Evolutionary conservation across 2,888 invertebrate genomes (phyloP).

Genomic region (Cheiracanthium punctorium): DNA sequence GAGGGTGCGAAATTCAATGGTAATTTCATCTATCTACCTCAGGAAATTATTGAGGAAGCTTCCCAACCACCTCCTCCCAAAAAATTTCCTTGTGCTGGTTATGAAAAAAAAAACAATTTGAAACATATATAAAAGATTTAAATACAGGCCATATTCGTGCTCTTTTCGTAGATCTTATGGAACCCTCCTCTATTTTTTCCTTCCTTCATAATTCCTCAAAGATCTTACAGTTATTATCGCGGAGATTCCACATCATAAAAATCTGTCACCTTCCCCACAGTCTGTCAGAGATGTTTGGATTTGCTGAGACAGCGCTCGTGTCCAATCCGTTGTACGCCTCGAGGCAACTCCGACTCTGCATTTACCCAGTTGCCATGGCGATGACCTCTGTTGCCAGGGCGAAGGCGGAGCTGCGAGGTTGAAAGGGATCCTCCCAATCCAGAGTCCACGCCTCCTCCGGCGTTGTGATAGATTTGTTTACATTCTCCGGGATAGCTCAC

Average conservation of each 20-base stretch:
- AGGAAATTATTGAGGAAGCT: too few relatives aligned
- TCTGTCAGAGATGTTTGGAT: neutral
- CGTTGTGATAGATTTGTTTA: conserved; percentile 50
- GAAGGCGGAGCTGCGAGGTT: conserved; percentile 9
- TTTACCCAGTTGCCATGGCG: conserved; percentile 39
- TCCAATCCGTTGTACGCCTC: neutral
- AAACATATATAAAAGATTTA: too few relatives aligned
- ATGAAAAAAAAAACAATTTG: too few relatives aligned
- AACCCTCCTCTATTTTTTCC: too few relatives aligned
- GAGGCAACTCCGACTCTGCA: neutral
- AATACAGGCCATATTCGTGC: too few relatives aligned
- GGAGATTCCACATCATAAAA: neutral
- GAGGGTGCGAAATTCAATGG: too few relatives aligned
- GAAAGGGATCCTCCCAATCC: neutral
- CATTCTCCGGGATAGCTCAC: neutral
- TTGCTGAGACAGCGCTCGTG: neutral
- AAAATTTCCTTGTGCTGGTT: too few relatives aligned
- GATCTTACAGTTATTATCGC: neutral
- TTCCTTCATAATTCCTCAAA: too few relatives aligned
- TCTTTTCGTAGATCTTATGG: too few relatives aligned
- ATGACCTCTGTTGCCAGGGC: conserved; percentile 42
- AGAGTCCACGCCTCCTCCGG: conserved; percentile 21
- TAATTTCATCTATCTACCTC: too few relatives aligned
- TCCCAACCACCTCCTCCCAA: too few relatives aligned
- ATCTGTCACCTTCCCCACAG: neutral